These are phyloP conservation scores for Choristoneura fumiferana DNA, from an alignment of 1,140 invertebrate species.

Conservation along the genomic window DNA sequence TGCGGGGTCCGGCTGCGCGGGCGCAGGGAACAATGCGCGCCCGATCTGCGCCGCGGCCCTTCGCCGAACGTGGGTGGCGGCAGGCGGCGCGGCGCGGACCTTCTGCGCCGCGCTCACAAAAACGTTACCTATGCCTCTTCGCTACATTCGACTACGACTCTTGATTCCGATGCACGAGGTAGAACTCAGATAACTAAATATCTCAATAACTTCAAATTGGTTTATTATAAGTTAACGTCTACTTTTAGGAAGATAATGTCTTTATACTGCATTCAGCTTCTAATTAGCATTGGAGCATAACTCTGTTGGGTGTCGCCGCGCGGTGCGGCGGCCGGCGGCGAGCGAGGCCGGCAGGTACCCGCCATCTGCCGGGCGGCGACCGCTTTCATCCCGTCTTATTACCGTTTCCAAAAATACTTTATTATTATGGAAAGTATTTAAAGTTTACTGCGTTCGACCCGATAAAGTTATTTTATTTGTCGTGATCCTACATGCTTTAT, in stretches of 20 bases:
- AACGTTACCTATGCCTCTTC: conserved; percentile 42
- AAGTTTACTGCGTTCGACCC: conserved; percentile 51
- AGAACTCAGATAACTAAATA: conserved; percentile 26
- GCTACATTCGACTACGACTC: conserved; percentile 69
- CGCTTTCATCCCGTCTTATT: conserved; percentile 69
- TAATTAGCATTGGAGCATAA: conserved; percentile 37
- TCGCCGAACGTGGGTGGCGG: conserved; percentile 74
- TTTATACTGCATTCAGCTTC: conserved; percentile 27
- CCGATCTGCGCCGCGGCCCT: conserved; percentile 47
- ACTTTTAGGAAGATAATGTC: conserved; percentile 32
- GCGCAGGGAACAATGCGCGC: conserved; percentile 62
- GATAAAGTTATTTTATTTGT: conserved; percentile 66
- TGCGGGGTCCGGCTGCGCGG: conserved; percentile 58
- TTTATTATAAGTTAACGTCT: conserved; percentile 71
- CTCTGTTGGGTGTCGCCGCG: conserved; percentile 86
- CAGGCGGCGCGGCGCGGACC: conserved; percentile 30
- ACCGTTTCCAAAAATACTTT: conserved; percentile 71
- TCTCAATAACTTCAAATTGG: conserved; percentile 82
- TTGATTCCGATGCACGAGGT: conserved; percentile 29
- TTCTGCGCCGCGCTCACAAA: conserved; percentile 39
- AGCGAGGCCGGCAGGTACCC: conserved; percentile 85
- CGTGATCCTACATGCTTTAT: conserved; percentile 53
- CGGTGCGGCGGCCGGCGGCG: conserved; percentile 43
- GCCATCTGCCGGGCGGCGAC: conserved; percentile 63
- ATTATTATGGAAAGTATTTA: conserved; percentile 67